These are phyloP conservation scores for Solenodon paradoxus DNA, from an alignment of 2,113 vertebrate species.

Conservation along the genomic window DNA sequence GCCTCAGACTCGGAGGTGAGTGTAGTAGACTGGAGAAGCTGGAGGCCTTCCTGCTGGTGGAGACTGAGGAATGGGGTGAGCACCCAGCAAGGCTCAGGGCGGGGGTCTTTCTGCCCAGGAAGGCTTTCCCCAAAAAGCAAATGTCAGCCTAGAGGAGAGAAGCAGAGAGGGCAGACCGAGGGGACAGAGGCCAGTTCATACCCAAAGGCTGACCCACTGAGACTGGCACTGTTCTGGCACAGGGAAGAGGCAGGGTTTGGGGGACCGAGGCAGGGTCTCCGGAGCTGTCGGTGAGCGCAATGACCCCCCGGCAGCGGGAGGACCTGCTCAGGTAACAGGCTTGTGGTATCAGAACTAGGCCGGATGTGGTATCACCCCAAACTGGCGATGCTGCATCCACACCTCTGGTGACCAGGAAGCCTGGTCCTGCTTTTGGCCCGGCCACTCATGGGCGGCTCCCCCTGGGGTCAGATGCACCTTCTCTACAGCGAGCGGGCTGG, in stretches of 20 bases:
- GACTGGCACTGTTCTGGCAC: no score
- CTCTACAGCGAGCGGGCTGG: not conserved
- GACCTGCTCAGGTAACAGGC: not conserved
- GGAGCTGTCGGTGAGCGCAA: no score
- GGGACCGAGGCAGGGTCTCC: not conserved
- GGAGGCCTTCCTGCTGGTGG: no score
- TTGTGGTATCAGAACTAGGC: not conserved
- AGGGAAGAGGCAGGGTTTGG: not conserved
- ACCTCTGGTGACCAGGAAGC: accelerated
- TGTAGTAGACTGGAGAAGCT: no score
- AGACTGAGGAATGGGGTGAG: no score
- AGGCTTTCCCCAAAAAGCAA: conserved; percentile 48
- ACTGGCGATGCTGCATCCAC: not conserved
- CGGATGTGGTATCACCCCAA: no score
- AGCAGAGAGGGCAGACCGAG: not conserved
- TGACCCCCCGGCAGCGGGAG: not conserved
- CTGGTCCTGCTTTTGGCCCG: not conserved
- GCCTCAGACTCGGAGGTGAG: not conserved
- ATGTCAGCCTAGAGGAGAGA: not conserved
- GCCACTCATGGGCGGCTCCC: accelerated
- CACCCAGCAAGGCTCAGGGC: not conserved
- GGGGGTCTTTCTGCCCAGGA: conserved; percentile 32
- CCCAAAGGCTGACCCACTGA: not conserved
- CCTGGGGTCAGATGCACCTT: not conserved
- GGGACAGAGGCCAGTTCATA: not conserved